Percentiles rank a stretch among this genome's conserved stretches.
Conservation (phyloP, 2,888 invertebrate genomes). For the Nemotelus nigrinus region DNA sequence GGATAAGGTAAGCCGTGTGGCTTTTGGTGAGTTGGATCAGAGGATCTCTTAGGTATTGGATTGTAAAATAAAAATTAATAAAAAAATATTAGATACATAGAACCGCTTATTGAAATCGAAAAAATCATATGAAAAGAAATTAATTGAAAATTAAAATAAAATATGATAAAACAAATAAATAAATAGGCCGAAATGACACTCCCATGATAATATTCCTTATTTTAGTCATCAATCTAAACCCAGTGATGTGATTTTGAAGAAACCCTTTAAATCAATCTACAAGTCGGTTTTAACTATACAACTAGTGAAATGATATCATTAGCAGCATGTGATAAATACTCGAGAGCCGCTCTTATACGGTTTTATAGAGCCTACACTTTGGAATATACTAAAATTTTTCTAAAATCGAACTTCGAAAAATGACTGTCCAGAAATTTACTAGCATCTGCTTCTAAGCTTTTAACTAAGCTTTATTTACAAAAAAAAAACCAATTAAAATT, state of each 20-base stretch:
- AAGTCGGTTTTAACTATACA: neutral
- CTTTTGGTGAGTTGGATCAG: slow-evolving; percentile 66
- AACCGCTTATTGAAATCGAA: neutral
- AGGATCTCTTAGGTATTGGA: slow-evolving; percentile 51
- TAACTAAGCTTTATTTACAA: too few species aligned
- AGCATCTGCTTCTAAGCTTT: too few species aligned
- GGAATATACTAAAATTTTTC: too few species aligned
- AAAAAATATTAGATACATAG: slow-evolving; percentile 23
- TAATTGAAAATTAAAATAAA: slow-evolving; percentile 35
- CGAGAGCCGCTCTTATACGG: too few species aligned
- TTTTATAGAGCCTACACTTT: too few species aligned
- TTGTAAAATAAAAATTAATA: slow-evolving; percentile 46
- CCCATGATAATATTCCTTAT: slow-evolving; percentile 2
- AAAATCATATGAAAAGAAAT: slow-evolving; percentile 44
- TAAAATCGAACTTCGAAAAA: too few species aligned
- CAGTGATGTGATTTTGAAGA: neutral
- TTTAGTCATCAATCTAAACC: neutral
- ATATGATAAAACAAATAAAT: neutral
- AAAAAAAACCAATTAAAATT: too few species aligned
- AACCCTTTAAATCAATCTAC: neutral
- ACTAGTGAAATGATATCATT: too few species aligned
- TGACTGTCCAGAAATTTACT: too few species aligned
- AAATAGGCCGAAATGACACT: neutral
- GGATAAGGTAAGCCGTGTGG: slow-evolving; percentile 70
- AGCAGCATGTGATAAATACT: too few species aligned